Evolutionary conservation across 2,113 vertebrate genomes (phyloP).

Genomic region (Callionymus lyra): DNA sequence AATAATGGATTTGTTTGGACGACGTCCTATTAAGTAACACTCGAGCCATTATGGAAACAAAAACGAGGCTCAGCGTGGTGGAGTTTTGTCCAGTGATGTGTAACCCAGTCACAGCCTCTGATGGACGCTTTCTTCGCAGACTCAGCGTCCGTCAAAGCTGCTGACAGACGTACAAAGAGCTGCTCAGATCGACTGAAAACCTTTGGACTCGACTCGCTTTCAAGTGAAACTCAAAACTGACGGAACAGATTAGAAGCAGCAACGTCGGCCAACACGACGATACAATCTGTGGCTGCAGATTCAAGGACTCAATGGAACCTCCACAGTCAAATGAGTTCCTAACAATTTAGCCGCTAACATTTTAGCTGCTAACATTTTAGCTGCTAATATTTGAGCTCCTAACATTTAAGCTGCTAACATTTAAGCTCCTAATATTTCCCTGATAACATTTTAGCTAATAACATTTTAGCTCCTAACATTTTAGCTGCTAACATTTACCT

Average conservation of each 20-base stretch:
- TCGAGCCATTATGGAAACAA: conserved; percentile 15
- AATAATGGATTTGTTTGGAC: background rate
- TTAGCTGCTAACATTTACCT: too few species aligned
- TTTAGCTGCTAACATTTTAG: too few species aligned
- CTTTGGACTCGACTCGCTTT: conserved; percentile 4
- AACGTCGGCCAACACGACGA: conserved; percentile 22
- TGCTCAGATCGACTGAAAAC: conserved; percentile 6
- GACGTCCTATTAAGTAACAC: conserved; percentile 13
- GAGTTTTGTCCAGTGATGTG: background rate
- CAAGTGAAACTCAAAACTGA: conserved; percentile 8
- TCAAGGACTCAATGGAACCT: background rate
- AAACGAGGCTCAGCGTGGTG: background rate
- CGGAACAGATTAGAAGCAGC: conserved; percentile 3
- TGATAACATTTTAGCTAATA: too few species aligned
- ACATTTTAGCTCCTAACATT: too few species aligned
- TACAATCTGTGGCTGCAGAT: conserved; percentile 40
- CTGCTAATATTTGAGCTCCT: too few species aligned
- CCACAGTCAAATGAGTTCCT: too few species aligned
- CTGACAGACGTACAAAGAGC: conserved; percentile 10
- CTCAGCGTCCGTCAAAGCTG: conserved; percentile 11
- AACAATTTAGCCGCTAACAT: too few species aligned
- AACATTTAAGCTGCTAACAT: too few species aligned
- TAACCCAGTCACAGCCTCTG: conserved; percentile 1
- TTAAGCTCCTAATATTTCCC: too few species aligned
- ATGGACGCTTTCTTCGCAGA: conserved; percentile 12